Base-by-base conservation (phyloP, 2,797 vertebrate genomes). In the Caiman crocodilus region DNA sequence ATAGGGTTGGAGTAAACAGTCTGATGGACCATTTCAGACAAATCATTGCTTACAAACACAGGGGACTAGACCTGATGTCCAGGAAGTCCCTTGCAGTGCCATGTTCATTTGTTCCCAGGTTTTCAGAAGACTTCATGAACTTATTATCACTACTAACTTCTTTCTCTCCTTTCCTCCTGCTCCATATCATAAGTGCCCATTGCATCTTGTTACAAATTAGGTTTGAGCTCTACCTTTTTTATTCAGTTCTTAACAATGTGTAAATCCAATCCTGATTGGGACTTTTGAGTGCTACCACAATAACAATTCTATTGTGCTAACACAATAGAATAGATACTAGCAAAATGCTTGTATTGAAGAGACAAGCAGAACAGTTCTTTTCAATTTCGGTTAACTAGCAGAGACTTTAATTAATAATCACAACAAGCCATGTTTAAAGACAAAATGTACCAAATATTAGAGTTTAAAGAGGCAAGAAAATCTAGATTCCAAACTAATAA, bases 321-420 rank as follows among this genome's bases (percentile, higher is more conserved):
- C n/a, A n/a, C n/a, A n/a, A n/a, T n/a, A n/a, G n/a, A 83, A 82
- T 75, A 87, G 67, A 84, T 86, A 25, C 17, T 75, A 23, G 18
- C 23, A 89, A 91, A 95, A 97, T 76, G 82, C 28, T 73, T 94
- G 65, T 88, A 86, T 80, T 90, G 76, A 86, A 61, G 77, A 76
- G 16, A 10, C 93, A 87, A 75, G 42, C 42, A 50, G 42, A 50
- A 50, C 42, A 50, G 79, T 88, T 5, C 42, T 56, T 58, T 76
- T 94, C 28, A 80, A 73, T 14, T 28, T 79, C 30, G 65, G 91
- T 74, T 76, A 94, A 14, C 10, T 63, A 26, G 28, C 83, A 57
- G 79, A 94, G 65, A 80, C 61, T 85, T 91, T 73, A 90, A 30
- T 23, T 10, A 4, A 20, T 13, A 82, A 26, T 76, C 79, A 89